A percentile compares a stretch with the other conserved stretches of the same genome.
Evolutionary conservation across 2,113 vertebrate genomes (phyloP).

Genomic region (Pagrus major): DNA sequence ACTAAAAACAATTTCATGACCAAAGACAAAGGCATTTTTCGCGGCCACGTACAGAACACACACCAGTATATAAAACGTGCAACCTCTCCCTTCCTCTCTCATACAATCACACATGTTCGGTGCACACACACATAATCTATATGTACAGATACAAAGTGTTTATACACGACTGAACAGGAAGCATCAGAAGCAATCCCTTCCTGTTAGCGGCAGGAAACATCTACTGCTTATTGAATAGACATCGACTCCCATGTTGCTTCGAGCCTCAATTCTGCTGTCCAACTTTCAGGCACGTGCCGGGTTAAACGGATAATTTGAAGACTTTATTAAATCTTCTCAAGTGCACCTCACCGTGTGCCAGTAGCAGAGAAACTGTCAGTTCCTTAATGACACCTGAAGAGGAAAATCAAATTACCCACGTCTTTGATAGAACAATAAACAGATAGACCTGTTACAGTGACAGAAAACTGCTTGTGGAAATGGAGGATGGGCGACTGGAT

Average conservation of each 20-base stretch:
- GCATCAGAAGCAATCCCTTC: conserved; percentile 60
- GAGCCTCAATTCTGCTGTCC: conserved; percentile 45
- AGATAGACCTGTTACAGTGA: background rate
- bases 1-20: too few relatives aligned
- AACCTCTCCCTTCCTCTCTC: background rate
- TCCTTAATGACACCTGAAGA: conserved; percentile 30
- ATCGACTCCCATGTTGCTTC: conserved; percentile 64
- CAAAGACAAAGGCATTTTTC: too few relatives aligned
- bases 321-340: conserved; percentile 74
- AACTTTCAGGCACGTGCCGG: conserved; percentile 56
- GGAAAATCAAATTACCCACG: conserved; percentile 37
- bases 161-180: conserved; percentile 42
- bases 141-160: conserved; percentile 1
- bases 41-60: too few relatives aligned
- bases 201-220: conserved; percentile 69
- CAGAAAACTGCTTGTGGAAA: background rate
- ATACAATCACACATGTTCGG: background rate
- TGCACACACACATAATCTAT: background rate
- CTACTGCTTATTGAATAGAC: conserved; percentile 68
- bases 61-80: background rate
- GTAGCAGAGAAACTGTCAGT: conserved; percentile 35
- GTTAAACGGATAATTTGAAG: conserved; percentile 63
- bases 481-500: background rate
- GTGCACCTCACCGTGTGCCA: conserved; percentile 41
- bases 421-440: conserved; percentile 38